phyloP scores from a whole-genome alignment of 2,797 vertebrate genomes.

The Furcifer pardalis region DNA sequence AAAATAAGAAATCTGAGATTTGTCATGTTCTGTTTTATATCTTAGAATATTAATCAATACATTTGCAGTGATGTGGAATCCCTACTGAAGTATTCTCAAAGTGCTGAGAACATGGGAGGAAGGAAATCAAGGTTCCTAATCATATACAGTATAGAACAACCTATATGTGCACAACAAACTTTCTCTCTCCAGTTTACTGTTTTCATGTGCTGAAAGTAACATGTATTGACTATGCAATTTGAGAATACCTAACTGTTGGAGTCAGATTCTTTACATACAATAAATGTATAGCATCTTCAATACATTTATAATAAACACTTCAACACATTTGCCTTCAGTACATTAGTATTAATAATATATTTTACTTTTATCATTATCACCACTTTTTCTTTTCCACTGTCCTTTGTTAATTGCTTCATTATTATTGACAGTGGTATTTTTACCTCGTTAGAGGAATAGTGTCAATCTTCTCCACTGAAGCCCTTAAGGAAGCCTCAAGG shows the following conservation, averaged over 20 bases:
- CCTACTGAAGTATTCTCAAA: too few relatives aligned
- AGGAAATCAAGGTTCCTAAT: too few relatives aligned
- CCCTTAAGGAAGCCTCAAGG: conserved; percentile 47
- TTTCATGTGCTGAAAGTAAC: background rate
- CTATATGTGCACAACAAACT: too few relatives aligned
- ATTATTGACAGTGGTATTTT: conserved; percentile 47
- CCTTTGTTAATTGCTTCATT: background rate
- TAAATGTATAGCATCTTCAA: background rate
- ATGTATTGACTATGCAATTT: too few relatives aligned
- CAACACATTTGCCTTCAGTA: too few relatives aligned
- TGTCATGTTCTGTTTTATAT: background rate
- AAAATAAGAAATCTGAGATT: background rate
- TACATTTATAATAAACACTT: too few relatives aligned
- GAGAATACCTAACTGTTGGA: background rate
- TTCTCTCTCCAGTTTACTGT: too few relatives aligned
- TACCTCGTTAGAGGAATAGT: background rate
- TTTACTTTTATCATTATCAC: fast-evolving
- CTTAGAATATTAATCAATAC: background rate
- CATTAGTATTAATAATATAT: background rate
- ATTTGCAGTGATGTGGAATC: too few relatives aligned
- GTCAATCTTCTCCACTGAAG: conserved; percentile 1
- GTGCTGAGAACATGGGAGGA: too few relatives aligned
- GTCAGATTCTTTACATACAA: background rate
- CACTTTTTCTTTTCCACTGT: conserved; percentile 26
- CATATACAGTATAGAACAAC: too few relatives aligned